These are phyloP conservation scores for Poliocrania exsul DNA, from an alignment of 2,797 vertebrate genomes.

Conservation along the genomic window DNA sequence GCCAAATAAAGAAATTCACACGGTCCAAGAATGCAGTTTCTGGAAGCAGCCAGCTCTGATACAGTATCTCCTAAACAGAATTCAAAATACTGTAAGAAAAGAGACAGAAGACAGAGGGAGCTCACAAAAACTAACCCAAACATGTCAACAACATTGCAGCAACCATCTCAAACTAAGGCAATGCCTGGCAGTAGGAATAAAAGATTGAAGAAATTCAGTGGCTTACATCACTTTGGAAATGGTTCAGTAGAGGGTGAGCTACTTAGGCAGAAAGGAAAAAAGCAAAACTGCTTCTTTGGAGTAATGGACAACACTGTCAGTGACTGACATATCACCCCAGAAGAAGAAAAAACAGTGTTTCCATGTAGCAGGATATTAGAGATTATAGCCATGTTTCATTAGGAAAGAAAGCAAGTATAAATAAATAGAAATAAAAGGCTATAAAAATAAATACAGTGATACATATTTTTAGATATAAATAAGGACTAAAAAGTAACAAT, in stretches of 20 bases:
- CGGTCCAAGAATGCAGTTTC: neutral
- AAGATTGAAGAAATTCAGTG: neutral
- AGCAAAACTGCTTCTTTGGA: neutral
- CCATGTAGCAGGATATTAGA: neutral
- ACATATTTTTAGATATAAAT: neutral
- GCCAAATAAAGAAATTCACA: neutral
- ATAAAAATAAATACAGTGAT: neutral
- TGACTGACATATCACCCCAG: neutral
- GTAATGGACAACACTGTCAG: neutral
- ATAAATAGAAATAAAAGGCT: neutral
- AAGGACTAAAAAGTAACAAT: neutral
- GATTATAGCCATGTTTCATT: neutral
- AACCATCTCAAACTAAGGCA: neutral
- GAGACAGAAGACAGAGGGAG: neutral
- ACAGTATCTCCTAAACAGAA: neutral
- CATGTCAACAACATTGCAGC: neutral
- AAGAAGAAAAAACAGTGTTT: neutral
- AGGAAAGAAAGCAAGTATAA: neutral
- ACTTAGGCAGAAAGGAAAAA: neutral
- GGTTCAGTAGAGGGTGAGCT: neutral
- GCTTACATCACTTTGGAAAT: neutral
- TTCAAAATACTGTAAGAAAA: neutral
- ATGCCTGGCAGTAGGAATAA: neutral
- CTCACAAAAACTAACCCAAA: constrained; percentile 13
- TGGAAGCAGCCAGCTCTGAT: neutral